Evolutionary conservation across 2,888 invertebrate species (phyloP).

Genomic region (Ethmia dodecea): DNA sequence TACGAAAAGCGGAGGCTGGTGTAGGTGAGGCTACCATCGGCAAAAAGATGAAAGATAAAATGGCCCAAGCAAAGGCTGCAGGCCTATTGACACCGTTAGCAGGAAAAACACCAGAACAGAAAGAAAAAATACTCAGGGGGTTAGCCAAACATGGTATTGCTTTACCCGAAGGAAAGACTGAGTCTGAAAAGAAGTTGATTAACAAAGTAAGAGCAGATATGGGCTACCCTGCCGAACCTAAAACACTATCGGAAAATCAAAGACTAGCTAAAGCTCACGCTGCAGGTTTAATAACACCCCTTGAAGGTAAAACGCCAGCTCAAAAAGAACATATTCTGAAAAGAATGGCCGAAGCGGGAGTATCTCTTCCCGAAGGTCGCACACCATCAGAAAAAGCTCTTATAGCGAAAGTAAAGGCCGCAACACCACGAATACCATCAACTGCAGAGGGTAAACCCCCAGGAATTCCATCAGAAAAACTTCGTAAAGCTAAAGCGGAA

Average conservation of each 20-base stretch:
- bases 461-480: slow-evolving; percentile 20
- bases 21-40: slow-evolving; percentile 7
- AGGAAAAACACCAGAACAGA: slow-evolving; percentile 25
- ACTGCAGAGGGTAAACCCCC: slow-evolving; percentile 5
- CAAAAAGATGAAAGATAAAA: slow-evolving; percentile 16
- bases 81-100: slow-evolving; percentile 20
- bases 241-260: slow-evolving; percentile 20
- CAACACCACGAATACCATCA: too few relatives aligned
- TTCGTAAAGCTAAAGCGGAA: slow-evolving; percentile 24
- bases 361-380: slow-evolving; percentile 24
- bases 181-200: slow-evolving; percentile 26
- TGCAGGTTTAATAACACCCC: slow-evolving; percentile 25
- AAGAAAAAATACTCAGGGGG: slow-evolving; percentile 22
- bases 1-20: slow-evolving; percentile 21
- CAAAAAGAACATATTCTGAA: slow-evolving; percentile 25
- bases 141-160: slow-evolving; percentile 16
- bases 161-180: slow-evolving; percentile 22
- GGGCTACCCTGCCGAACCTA: slow-evolving; percentile 22
- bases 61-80: slow-evolving; percentile 18
- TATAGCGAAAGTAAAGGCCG: slow-evolving; percentile 5
- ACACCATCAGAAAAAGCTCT: slow-evolving; percentile 12
- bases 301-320: slow-evolving; percentile 27
- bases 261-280: slow-evolving; percentile 23
- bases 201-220: slow-evolving; percentile 20
- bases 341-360: slow-evolving; percentile 18